Evolutionary conservation across 2,888 invertebrate species (phyloP).

Genomic region (Eilema caniola): DNA sequence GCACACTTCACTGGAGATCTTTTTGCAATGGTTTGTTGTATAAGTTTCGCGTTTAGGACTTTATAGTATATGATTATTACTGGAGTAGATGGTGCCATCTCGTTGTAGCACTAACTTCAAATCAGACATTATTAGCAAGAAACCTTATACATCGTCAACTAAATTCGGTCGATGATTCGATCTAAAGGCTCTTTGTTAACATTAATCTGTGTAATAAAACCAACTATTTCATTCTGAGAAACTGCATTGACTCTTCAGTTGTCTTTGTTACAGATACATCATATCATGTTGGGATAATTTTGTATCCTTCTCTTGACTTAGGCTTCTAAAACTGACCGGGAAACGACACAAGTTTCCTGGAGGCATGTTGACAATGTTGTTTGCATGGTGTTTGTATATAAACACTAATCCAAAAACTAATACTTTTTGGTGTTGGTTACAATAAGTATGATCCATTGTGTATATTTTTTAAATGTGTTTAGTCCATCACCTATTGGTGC

Average conservation of each 20-base stretch:
- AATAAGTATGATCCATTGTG: neutral
- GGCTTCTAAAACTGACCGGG: constrained; percentile 6
- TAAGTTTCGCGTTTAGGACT: neutral
- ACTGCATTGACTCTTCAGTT: constrained; percentile 19
- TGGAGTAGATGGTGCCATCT: neutral
- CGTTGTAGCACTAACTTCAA: neutral
- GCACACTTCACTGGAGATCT: neutral
- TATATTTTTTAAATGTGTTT: constrained; percentile 26
- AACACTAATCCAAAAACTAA: neutral
- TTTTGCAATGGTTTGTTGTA: neutral
- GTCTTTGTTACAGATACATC: neutral
- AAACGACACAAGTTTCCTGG: constrained; percentile 20
- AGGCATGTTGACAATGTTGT: neutral
- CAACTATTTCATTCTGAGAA: constrained; percentile 17
- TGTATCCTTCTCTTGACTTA: constrained; percentile 8
- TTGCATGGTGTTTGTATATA: neutral
- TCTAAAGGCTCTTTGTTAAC: constrained; percentile 29
- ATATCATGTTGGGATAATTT: constrained; percentile 10
- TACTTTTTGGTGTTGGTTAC: neutral
- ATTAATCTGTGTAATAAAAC: constrained; percentile 17
- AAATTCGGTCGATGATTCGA: neutral
- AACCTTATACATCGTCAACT: neutral
- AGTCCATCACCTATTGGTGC: constrained; percentile 46
- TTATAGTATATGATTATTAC: neutral
- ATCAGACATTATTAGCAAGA: neutral